Base-by-base conservation (phyloP, 1,140 invertebrate species). In the Zaprionus nigranus region DNA sequence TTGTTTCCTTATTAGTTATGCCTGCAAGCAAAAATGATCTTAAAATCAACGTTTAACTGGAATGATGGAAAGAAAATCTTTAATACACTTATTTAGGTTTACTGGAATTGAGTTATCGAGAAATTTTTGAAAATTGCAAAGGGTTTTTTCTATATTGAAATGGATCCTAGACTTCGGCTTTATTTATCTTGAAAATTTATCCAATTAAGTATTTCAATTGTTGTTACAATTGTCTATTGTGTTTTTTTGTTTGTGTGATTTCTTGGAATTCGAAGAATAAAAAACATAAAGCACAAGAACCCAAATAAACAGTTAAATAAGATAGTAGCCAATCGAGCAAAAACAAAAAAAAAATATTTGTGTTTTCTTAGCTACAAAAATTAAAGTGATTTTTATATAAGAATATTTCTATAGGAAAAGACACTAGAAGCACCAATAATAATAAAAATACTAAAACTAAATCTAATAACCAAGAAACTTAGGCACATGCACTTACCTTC, bases 401-500 rank as follows among this genome's bases (percentile, higher is more conserved):
- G 57, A 67, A 36, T 51, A 51, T 76, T 22, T 66, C 82, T 88
- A 83, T 49, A 68, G 73, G 66, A 78, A 72, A 82, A 86, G n/a
- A 72, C 69, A 80, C 72, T 82, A 80, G 78, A 82, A 87, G 81
- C 74, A 75, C 53, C 59, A 69, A 71, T 65, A 67, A 71, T 65
- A 67, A 59, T 12, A 15, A 38, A 46, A 65, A 65, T 49, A 69
- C 51, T 74, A 86, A 69, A 63, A 74, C 60, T 57, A 81, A 71
- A 66, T 56, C 73, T 73, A 77, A 64, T 61, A 76, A 56, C 30
- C 60, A 67, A 65, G 34, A 70, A 86, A 88, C 84, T 82, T 78
- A 92, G 83, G 75, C 76, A 91, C 90, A 92, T 92, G 90, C 90
- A 94, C 95, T 95, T 94, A 98, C 97, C 97, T 96, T 98, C 97